Conservation (phyloP, 2,888 invertebrate species). For the Pristionchus maxplancki region DNA sequence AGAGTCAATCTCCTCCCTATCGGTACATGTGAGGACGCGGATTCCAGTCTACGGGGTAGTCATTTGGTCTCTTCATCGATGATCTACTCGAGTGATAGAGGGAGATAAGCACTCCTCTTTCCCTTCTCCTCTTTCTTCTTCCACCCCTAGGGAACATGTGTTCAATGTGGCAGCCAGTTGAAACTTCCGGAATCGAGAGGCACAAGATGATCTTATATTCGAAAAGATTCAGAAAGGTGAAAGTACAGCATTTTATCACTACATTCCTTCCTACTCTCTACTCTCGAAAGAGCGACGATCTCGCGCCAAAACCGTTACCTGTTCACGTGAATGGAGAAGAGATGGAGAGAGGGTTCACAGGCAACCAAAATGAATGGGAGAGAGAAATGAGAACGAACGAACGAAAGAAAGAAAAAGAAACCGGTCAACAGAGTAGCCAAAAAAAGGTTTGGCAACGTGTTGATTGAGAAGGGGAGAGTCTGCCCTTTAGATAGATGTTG, state of each 20-base stretch:
- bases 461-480: not conserved
- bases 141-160: constrained; percentile 32
- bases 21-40: not conserved
- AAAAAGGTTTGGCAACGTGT: not conserved
- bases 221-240: not conserved
- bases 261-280: not conserved
- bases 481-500: not conserved
- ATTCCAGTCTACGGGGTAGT: not conserved
- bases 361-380: no score
- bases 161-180: not conserved
- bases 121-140: not conserved
- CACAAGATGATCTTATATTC: not conserved
- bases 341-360: not conserved
- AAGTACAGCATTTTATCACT: not conserved
- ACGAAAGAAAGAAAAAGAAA: not conserved
- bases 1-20: not conserved
- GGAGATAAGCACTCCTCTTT: not conserved
- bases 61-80: constrained; percentile 16
- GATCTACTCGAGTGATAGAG: not conserved
- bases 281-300: not conserved
- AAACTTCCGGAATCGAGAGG: not conserved
- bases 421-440: constrained; percentile 10
- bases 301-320: not conserved
- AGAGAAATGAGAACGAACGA: not conserved
- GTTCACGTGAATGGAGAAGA: not conserved